Conservation (phyloP, 1,140 invertebrate species). For the Bombus haemorrhoidalis region DNA sequence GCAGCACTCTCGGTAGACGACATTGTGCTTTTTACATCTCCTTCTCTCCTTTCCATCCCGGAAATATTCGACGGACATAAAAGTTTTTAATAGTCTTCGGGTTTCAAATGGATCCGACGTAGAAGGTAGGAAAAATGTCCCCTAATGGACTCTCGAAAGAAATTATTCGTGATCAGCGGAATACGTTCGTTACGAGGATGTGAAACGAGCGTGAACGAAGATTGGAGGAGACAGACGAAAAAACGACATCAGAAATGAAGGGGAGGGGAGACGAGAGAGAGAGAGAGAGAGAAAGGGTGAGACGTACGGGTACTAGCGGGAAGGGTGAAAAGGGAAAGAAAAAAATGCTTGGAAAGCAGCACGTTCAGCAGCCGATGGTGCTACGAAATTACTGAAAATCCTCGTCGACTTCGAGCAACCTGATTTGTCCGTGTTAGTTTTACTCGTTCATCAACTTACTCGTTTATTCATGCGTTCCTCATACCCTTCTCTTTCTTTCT, state of each 20-base stretch:
- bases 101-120: conserved; percentile 21
- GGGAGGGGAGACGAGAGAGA: background rate
- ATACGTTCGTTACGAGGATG: conserved; percentile 65
- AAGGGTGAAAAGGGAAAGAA: conserved; percentile 1
- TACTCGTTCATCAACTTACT: conserved; percentile 51
- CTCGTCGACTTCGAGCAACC: conserved; percentile 58
- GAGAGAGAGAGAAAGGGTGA: background rate
- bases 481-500: background rate
- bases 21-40: background rate
- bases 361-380: conserved; percentile 51
- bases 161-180: conserved; percentile 66
- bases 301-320: background rate
- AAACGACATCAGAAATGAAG: conserved; percentile 14
- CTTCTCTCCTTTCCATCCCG: background rate
- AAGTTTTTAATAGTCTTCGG: conserved; percentile 41
- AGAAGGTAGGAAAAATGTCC: conserved; percentile 27
- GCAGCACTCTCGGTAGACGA: background rate
- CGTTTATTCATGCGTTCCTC: conserved; percentile 47
- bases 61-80: conserved; percentile 18
- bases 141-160: conserved; percentile 58
- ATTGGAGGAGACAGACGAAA: conserved; percentile 29
- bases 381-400: conserved; percentile 65
- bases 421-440: conserved; percentile 56
- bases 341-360: conserved; percentile 53
- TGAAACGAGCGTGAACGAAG: conserved; percentile 52